A percentile compares a stretch with the other conserved stretches of the same genome.
These are phyloP conservation scores for Stomorhina lunata DNA, from an alignment of 2,888 invertebrate genomes.

Conservation along the genomic window DNA sequence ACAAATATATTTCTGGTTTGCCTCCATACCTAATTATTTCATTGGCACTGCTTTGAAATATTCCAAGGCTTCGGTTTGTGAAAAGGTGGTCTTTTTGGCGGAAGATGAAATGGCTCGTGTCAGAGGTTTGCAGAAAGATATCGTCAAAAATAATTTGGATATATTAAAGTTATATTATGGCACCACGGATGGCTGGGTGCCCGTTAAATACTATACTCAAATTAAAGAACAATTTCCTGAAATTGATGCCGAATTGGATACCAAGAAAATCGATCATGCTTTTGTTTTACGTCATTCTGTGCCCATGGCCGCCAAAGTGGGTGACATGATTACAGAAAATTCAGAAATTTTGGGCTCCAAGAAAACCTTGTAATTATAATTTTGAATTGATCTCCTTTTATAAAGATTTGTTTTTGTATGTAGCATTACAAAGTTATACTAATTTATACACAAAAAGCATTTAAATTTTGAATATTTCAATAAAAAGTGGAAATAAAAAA, in stretches of 20 bases:
- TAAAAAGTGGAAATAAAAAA: not conserved
- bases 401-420: not conserved
- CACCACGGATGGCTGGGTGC: conserved; percentile 90
- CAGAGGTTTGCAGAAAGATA: conserved; percentile 83
- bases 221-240: conserved; percentile 83
- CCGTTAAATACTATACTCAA: conserved; percentile 85
- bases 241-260: conserved; percentile 83
- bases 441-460: not conserved
- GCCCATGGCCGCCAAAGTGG: conserved; percentile 81
- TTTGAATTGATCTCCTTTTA: conserved; percentile 15
- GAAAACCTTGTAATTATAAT: conserved; percentile 23
- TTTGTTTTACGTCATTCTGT: conserved; percentile 87
- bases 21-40: conserved; percentile 81
- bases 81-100: conserved; percentile 86
- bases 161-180: conserved; percentile 91
- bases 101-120: conserved; percentile 91
- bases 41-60: conserved; percentile 82
- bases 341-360: conserved; percentile 60
- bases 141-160: conserved; percentile 82
- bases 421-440: not conserved
- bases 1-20: conserved; percentile 81
- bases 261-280: conserved; percentile 85
- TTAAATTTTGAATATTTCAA: not conserved
- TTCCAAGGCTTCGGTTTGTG: conserved; percentile 82
- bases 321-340: conserved; percentile 76